Evolutionary conservation across 2,888 invertebrate genomes (phyloP), one percentile per base, ranked within the genome.

Genomic region (Hypercompe scribonia): DNA sequence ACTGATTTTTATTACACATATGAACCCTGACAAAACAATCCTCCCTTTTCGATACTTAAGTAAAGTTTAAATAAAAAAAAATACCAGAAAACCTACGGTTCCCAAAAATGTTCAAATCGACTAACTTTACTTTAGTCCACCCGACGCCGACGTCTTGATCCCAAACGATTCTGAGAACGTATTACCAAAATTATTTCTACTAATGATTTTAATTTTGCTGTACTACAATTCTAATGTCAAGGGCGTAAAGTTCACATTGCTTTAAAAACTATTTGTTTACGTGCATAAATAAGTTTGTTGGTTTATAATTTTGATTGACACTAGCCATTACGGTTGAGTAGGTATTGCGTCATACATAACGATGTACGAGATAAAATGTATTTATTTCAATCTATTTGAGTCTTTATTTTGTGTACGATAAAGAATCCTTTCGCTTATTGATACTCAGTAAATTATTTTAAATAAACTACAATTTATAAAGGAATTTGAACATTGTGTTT

Each of bases 241-340:
- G 73, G 80, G 73, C 64, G 83, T 88, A 93, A 81, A 88, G 90
- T 80, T 82, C 80, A 88, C 85, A 88, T 86, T 92, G 77, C 84
- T 71, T 71, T 79, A 77, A 77, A 81, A 81, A 86, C 86, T 83
- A 85, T 85, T 91, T 88, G 83, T 76, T 81, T 83, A 84, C 81
- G 80, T 84, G 88, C 86, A 88, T 83, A 87, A 87, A 89, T 88
- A 91, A 92, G 85, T 92, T 94, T 92, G 93, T 92, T 90, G 89
- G 90, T 90, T 88, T 92, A 91, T 95, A 94, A 95, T 95, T 95
- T 95, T 95, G 95, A 95, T 95, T 95, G 95, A 95, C 95, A 95
- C 92, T 93, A 88, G 91, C 95, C 95, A 95, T 95, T 95, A 95
- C 93, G 92, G 91, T 89, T 90, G 91, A 92, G 91, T 91, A 91